phyloP scores from a whole-genome alignment of 1,140 invertebrate genomes.

The Diabrotica virgifera region DNA sequence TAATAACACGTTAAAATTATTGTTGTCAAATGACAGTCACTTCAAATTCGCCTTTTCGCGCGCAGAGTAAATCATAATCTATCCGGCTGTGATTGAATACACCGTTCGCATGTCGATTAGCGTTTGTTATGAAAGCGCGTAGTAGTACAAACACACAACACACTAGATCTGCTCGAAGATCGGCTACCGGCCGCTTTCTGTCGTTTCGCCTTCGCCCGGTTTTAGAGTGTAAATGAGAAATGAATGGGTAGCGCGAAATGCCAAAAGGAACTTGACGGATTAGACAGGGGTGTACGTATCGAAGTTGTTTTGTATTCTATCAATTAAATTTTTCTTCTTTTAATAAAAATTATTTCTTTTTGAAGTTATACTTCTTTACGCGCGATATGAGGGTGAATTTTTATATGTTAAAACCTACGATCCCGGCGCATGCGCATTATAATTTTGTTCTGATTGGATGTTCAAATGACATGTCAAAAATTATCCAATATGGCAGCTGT shows the following conservation, averaged over 20 bases:
- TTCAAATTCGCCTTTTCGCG: background rate
- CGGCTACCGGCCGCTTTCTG: background rate
- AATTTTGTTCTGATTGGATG: too few relatives aligned
- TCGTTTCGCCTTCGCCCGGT: conserved; percentile 9
- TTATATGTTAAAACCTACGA: too few relatives aligned
- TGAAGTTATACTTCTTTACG: too few relatives aligned
- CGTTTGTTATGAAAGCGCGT: conserved; percentile 18
- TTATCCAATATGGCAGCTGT: too few relatives aligned
- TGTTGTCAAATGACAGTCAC: too few relatives aligned
- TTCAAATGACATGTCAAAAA: too few relatives aligned
- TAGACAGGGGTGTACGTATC: background rate
- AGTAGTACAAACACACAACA: conserved; percentile 7
- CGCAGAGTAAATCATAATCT: background rate
- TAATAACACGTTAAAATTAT: too few relatives aligned
- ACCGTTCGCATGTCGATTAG: conserved; percentile 8
- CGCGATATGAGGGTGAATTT: too few relatives aligned
- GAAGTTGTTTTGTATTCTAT: too few relatives aligned
- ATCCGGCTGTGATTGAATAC: background rate
- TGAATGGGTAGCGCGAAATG: conserved; percentile 13
- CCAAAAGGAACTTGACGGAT: background rate
- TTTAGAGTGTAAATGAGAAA: conserved; percentile 16
- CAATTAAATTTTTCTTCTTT: too few relatives aligned
- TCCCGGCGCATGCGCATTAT: too few relatives aligned
- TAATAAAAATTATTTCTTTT: too few relatives aligned
- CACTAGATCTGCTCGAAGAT: conserved; percentile 17